These are phyloP conservation scores for Brachionus sp. DNA, from an alignment of 1,140 invertebrate genomes.

Conservation along the genomic window DNA sequence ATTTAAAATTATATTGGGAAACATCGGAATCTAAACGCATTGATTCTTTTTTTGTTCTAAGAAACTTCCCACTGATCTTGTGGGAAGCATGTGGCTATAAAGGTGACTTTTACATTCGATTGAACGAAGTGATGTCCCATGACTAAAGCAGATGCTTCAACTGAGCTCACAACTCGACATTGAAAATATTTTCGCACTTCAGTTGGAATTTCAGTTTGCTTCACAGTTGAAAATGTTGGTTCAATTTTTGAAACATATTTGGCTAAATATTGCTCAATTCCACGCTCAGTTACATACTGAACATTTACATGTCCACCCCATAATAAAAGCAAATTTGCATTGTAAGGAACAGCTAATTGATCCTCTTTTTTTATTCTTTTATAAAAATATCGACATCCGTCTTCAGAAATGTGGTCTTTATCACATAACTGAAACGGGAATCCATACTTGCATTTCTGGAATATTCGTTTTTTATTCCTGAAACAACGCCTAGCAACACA, in stretches of 20 bases:
- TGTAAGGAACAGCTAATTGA: not conserved
- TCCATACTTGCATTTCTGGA: not conserved
- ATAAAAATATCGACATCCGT: not conserved
- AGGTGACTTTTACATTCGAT: too few relatives aligned
- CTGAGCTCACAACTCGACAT: too few relatives aligned
- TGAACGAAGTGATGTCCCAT: too few relatives aligned
- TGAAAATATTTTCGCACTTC: not conserved
- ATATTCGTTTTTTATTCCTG: not conserved
- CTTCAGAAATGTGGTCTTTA: not conserved
- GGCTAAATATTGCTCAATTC: not conserved
- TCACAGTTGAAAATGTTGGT: not conserved
- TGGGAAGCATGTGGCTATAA: too few relatives aligned
- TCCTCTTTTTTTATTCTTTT: not conserved
- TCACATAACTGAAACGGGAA: not conserved
- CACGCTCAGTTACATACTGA: not conserved
- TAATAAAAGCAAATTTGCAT: not conserved
- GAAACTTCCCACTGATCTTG: too few relatives aligned
- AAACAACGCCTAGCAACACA: not conserved
- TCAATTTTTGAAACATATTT: constrained; percentile 5
- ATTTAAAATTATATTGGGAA: too few relatives aligned
- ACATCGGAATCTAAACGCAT: too few relatives aligned
- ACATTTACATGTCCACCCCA: constrained; percentile 1
- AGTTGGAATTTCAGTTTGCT: too few relatives aligned
- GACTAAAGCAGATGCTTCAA: too few relatives aligned
- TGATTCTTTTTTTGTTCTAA: too few relatives aligned